Evolutionary conservation across 2,113 vertebrate species (phyloP).

Genomic region (Saguinus imperator): DNA sequence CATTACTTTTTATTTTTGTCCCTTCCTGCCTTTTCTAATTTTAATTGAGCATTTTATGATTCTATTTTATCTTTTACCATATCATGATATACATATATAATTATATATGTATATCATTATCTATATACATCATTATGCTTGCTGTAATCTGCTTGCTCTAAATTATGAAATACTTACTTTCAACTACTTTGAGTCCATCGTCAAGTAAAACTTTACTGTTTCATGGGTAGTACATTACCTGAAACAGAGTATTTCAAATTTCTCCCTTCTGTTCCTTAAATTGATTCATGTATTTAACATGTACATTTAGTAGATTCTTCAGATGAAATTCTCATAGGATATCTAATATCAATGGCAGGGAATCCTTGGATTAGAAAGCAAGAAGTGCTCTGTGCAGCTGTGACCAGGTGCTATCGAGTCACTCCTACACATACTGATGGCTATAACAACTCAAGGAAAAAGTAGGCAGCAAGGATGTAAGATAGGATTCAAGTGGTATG

Average conservation of each 20-base stretch:
- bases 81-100: background rate
- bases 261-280: background rate
- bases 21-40: background rate
- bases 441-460: background rate
- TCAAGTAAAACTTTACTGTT: background rate
- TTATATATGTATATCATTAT: no score
- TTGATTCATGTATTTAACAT: background rate
- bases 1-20: background rate
- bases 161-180: background rate
- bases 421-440: background rate
- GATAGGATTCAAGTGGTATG: background rate
- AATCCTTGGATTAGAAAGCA: background rate
- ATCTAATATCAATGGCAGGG: background rate
- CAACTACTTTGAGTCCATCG: background rate
- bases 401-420: background rate
- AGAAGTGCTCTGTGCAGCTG: background rate
- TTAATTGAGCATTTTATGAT: background rate
- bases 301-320: background rate
- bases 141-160: background rate
- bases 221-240: fast-evolving
- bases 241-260: background rate
- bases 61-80: background rate
- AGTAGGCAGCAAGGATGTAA: background rate
- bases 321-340: background rate
- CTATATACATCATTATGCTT: no score